phyloP scores from a whole-genome alignment of 1,140 invertebrate genomes.

The Eumaeus atala region DNA sequence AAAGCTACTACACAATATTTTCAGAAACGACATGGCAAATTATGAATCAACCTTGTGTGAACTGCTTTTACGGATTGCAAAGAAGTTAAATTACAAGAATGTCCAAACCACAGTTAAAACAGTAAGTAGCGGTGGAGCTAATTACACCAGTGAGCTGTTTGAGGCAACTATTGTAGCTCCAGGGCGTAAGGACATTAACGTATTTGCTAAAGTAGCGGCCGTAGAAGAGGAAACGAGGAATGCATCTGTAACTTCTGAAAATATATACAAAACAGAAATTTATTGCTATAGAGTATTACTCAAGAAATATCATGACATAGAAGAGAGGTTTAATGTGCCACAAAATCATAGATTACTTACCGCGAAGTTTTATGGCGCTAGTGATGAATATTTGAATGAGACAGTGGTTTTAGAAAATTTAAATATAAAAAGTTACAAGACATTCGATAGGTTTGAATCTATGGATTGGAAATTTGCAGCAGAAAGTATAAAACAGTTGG shows the following conservation, averaged over 20 bases:
- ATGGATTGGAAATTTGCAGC: slow-evolving; percentile 28
- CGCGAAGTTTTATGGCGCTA: slow-evolving; percentile 24
- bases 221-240: slow-evolving; percentile 16
- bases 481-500: slow-evolving; percentile 23
- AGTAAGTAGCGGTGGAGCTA: slow-evolving; percentile 5
- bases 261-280: slow-evolving; percentile 20
- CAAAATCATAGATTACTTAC: slow-evolving; percentile 18
- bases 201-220: slow-evolving; percentile 28
- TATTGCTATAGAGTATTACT: slow-evolving; percentile 16
- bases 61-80: not conserved
- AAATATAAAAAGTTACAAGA: slow-evolving; percentile 17
- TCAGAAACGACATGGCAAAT: slow-evolving; percentile 3
- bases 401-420: slow-evolving; percentile 31
- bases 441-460: slow-evolving; percentile 26
- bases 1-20: not conserved
- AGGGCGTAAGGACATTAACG: slow-evolving; percentile 13
- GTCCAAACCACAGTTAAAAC: not conserved
- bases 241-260: not conserved
- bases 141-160: slow-evolving; percentile 10
- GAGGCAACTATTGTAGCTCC: slow-evolving; percentile 2
- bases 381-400: slow-evolving; percentile 19
- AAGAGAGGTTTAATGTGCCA: slow-evolving; percentile 6
- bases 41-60: not conserved
- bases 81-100: not conserved
- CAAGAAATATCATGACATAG: slow-evolving; percentile 13